Percentiles rank a stretch among this genome's conserved stretches.
Evolutionary conservation across 2,888 invertebrate species (phyloP).

Genomic region (Nemurella pictetii): DNA sequence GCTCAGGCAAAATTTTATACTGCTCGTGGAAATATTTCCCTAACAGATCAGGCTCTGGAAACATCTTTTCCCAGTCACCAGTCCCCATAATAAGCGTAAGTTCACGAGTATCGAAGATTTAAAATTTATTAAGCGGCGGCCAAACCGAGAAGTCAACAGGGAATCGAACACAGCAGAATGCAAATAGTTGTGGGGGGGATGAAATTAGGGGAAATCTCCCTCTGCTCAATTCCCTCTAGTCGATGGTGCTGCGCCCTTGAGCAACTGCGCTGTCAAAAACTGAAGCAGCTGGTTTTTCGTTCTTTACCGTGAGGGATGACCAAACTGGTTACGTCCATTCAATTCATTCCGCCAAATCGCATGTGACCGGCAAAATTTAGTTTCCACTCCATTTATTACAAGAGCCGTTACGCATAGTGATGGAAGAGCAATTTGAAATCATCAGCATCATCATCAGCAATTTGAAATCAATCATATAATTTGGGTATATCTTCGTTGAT

Average conservation of each 20-base stretch:
- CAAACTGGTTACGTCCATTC: too few species aligned
- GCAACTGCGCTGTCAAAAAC: not conserved
- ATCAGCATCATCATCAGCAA: too few species aligned
- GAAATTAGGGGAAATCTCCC: not conserved
- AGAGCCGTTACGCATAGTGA: too few species aligned
- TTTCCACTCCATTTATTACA: too few species aligned
- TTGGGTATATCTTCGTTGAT: too few species aligned
- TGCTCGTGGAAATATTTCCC: slow-evolving; percentile 55
- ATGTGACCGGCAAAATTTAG: too few species aligned
- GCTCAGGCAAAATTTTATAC: slow-evolving; percentile 54
- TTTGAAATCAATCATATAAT: too few species aligned
- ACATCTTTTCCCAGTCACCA: slow-evolving; percentile 46
- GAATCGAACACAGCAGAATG: not conserved
- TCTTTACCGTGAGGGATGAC: too few species aligned
- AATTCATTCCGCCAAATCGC: too few species aligned
- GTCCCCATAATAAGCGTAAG: slow-evolving; percentile 36
- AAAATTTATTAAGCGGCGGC: not conserved
- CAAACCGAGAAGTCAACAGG: not conserved
- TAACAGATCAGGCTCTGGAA: slow-evolving; percentile 54
- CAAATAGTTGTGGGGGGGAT: not conserved
- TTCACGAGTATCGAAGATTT: not conserved
- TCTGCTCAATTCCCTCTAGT: not conserved
- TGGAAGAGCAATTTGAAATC: too few species aligned
- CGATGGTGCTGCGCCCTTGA: not conserved
- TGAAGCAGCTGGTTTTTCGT: not conserved